Evolutionary conservation across 2,888 invertebrate genomes (phyloP).

Genomic region (Alitta virens): DNA sequence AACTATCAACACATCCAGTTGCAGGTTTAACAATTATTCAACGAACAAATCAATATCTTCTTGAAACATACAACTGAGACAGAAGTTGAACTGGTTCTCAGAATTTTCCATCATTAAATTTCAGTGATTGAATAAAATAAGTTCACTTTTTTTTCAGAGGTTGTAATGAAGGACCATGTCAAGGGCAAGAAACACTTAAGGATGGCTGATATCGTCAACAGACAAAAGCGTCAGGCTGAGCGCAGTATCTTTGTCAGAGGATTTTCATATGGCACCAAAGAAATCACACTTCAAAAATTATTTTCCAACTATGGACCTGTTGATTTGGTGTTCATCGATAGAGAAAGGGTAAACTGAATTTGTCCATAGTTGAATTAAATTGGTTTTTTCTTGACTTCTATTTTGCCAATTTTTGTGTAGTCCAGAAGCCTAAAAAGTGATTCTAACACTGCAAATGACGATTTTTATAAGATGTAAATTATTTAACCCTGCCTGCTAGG

Average conservation of each 20-base stretch:
- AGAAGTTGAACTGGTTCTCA: no score
- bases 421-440: no score
- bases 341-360: constrained; percentile 12
- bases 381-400: no score
- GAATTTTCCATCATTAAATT: no score
- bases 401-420: no score
- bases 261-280: constrained; percentile 33
- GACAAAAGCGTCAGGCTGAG: constrained; percentile 19
- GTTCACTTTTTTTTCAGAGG: constrained; percentile 1
- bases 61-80: no score
- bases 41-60: no score
- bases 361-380: not conserved
- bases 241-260: constrained; percentile 39
- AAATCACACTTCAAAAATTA: constrained; percentile 33
- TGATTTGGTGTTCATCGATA: constrained; percentile 34
- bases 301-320: constrained; percentile 40
- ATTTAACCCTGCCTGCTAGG: no score
- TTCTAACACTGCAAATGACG: no score
- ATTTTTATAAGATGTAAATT: no score
- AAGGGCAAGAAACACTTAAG: constrained; percentile 13
- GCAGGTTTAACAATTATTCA: no score
- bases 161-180: constrained; percentile 6
- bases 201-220: not conserved
- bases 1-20: no score
- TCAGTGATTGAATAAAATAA: not conserved